Base-by-base conservation (phyloP, 2,113 vertebrate species). In the Hippocampus mohnikei region DNA sequence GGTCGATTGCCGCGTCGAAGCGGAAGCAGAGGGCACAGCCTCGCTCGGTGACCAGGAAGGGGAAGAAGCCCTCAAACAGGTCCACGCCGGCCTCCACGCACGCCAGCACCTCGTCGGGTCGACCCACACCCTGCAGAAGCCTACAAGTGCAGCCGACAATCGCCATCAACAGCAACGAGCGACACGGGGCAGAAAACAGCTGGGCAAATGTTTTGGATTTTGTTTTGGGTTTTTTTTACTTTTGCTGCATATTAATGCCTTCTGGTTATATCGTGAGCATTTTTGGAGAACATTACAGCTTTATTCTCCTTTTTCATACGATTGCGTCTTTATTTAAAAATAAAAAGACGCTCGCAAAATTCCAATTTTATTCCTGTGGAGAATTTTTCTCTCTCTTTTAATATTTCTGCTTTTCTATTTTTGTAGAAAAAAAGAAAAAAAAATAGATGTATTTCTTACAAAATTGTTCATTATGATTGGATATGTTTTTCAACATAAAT, bases 21-120 rank as follows among this genome's bases (percentile, higher is more conserved):
- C 71, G 81, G 87, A 98, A 98, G 78, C 88, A 87, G 40, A 99
- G 91, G 66, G 96, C 97, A 44, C 95, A 95, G 71, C 96, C 95
- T 79, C 95, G 84, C 78, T 98, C 96, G 0, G 97, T 97, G 88
- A 93, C 95, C 90, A 95, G 93, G 87, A 94, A 98, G 8, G 97
- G 96, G 78, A 98, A 98, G 83, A 93, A 95, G 72, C 95, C 93
- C 90, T 99, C 97, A 83, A 99, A 99, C 72, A 99, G 89, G 82
- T 99, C 97, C 78, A 98, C 93, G 18, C 97, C 97, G 9, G 93
- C 94, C 83, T 96, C 94, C 70, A 95, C 88, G 67, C 93, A 98
- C 8, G 92, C 93, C 1, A 99, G 83, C 44, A 98, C 94, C 75
- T 98, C 94, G 71, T 99, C 96, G 3, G 97, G 97, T 55, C 80